phyloP scores from a whole-genome alignment of 2,113 vertebrate genomes.

The Odocoileus virginianus region DNA sequence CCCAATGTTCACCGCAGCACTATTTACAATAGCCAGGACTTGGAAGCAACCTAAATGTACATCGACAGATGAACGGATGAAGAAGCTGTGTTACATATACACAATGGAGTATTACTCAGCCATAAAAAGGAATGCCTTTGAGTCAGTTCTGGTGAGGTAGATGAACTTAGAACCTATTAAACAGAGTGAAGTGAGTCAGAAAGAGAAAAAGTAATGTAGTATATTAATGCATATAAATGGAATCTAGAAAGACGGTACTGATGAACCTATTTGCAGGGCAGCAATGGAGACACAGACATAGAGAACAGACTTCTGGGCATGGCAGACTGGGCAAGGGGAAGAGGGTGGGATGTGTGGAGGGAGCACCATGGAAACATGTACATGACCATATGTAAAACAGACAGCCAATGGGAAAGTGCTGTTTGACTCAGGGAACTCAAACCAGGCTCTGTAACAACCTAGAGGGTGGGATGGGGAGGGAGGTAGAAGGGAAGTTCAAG shows the following conservation, averaged over 20 bases:
- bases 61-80: background rate
- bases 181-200: background rate
- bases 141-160: background rate
- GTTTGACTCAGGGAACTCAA: background rate
- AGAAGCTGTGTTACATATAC: background rate
- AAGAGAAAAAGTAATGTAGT: fast-evolving
- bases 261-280: background rate
- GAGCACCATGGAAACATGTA: background rate
- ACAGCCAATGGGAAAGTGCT: background rate
- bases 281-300: background rate
- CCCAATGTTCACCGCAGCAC: background rate
- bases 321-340: background rate
- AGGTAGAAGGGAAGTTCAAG: background rate
- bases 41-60: background rate
- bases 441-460: background rate
- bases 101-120: background rate
- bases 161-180: background rate
- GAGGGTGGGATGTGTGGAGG: background rate
- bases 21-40: background rate
- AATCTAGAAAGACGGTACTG: background rate
- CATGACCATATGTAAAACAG: background rate
- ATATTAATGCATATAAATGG: background rate
- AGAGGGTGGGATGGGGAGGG: background rate
- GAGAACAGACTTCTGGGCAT: background rate
- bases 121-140: background rate